Evolutionary conservation across 23 tunicate genomes (phyloP), one percentile per base, ranked within the genome.

Genomic region (Styela plicata): DNA sequence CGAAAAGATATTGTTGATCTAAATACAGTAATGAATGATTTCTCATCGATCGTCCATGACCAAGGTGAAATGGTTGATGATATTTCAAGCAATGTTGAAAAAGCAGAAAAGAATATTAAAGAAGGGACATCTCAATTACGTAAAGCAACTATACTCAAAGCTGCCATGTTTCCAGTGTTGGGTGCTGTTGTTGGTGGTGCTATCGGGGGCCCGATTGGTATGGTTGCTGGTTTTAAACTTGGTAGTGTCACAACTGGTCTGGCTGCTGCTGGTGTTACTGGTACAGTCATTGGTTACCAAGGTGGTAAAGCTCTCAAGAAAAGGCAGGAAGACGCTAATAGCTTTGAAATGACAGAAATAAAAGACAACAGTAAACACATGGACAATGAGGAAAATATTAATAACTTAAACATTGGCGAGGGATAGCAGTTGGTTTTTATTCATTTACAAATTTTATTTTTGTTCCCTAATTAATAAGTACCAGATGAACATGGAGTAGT

Each of bases 141-240:
- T 33, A 90, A 82, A 82, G 80, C 86, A 31, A 63, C 86, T 17
- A 62, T 85, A 33, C 53, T 82, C 0, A 90, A 90, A 82, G 90
- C 90, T 34, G 97, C 97, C 31, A 77, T 91, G 90, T 91, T 91
- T 71, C 97, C 97, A 1, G 36, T 91, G 18, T 79, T 91, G 16
- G 97, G 97, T 33, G 97, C 97, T 31, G 97, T 91, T 21, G 80
- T 91, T 2, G 97, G 97, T 23, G 97, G 97, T 2, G 89, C 74
- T 27, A 82, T 91, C 2, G 94, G 88, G 1, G 94, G 94, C n/a
- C 94, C 94, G 22, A 79, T 89, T 28, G 97, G 97, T 0, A 83
- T 91, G 1, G 82, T 83, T 27, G 97, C 86, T 2, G 97, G 97
- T 2, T 33, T 83, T 74, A 91, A 91, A 37, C 63, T 91, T 31